phyloP scores from a whole-genome alignment of 2,888 invertebrate species.

The Xestia sexstrigata region DNA sequence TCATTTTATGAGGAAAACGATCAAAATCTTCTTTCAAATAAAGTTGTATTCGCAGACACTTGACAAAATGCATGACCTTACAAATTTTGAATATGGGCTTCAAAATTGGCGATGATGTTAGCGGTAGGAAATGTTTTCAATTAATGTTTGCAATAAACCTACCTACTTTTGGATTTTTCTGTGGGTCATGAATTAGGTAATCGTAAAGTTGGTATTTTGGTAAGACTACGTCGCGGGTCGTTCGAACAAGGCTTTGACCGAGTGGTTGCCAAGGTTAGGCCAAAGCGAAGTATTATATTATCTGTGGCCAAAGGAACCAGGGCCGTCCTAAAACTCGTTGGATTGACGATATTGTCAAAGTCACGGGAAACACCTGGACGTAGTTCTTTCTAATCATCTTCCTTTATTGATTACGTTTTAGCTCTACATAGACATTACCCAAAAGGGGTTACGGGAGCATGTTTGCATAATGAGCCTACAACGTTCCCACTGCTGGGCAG shows the following conservation, averaged over 20 bases:
- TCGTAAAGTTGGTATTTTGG: background rate
- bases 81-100: background rate
- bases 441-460: background rate
- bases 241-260: background rate
- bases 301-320: too few species aligned
- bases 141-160: background rate
- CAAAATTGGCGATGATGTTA: background rate
- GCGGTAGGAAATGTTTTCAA: background rate
- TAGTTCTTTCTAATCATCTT: background rate
- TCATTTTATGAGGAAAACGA: constrained; percentile 4
- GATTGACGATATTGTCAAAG: too few species aligned
- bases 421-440: background rate
- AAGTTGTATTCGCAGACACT: background rate
- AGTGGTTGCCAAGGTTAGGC: too few species aligned
- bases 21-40: constrained; percentile 3
- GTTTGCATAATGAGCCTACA: background rate
- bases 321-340: too few species aligned
- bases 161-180: background rate
- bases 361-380: too few species aligned
- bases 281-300: too few species aligned
- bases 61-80: constrained; percentile 18
- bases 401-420: background rate
- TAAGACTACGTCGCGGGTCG: too few species aligned
- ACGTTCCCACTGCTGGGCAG: background rate
- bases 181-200: constrained; percentile 2